Conservation (phyloP, 2,113 vertebrate species). For the Anhinga rufa region DNA sequence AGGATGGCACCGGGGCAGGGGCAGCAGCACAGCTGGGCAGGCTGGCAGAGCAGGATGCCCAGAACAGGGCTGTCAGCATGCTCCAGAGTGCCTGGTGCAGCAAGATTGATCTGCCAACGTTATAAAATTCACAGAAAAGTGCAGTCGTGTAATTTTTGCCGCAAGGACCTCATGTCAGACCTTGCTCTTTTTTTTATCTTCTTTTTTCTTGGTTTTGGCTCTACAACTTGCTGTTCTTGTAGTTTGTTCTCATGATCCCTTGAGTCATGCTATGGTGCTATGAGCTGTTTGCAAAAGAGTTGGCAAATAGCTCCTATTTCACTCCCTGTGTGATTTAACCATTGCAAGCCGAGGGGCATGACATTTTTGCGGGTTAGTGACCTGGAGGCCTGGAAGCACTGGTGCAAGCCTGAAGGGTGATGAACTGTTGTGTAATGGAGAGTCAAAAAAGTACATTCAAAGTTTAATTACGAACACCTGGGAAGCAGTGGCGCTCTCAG, state of each 20-base stretch:
- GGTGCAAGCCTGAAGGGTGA: background rate
- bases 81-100: background rate
- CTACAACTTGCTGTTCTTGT: background rate
- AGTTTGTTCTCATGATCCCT: background rate
- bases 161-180: background rate
- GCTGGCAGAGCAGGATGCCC: background rate
- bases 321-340: background rate
- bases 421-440: background rate
- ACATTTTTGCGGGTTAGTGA: background rate
- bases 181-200: background rate
- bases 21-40: background rate
- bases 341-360: background rate
- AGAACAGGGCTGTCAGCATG: rapidly evolving
- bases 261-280: background rate
- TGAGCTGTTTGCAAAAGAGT: background rate
- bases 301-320: background rate
- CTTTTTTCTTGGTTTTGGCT: background rate
- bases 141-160: background rate
- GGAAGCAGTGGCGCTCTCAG: background rate
- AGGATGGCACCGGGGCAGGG: background rate
- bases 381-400: background rate
- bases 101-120: background rate
- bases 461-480: background rate
- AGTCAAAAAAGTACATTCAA: background rate
- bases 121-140: background rate